These are phyloP conservation scores for Geopemphigus sp. DNA, from an alignment of 1,140 invertebrate species.

Conservation along the genomic window DNA sequence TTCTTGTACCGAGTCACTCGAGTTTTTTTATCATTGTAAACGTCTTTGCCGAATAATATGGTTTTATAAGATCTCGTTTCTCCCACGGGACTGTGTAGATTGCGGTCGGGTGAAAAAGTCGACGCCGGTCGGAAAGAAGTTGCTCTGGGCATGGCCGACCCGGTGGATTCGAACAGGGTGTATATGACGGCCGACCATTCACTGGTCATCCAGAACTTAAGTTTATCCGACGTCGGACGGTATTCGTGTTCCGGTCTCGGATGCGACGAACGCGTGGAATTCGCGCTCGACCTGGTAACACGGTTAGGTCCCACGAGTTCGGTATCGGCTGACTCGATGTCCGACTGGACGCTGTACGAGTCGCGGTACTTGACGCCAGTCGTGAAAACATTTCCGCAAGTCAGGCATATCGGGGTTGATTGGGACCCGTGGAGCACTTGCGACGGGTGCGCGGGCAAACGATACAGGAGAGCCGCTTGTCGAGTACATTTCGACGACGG, in stretches of 20 bases:
- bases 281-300: neutral
- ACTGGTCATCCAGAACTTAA: conserved; percentile 12
- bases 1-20: too few relatives aligned
- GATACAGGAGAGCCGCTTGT: conserved; percentile 33
- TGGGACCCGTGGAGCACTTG: conserved; percentile 47
- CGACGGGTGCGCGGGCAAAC: conserved; percentile 39
- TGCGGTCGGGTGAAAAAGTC: neutral
- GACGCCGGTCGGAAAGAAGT: conserved; percentile 12
- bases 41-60: too few relatives aligned
- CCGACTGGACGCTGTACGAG: conserved; percentile 3
- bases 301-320: neutral
- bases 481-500: conserved; percentile 10
- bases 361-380: neutral
- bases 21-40: too few relatives aligned
- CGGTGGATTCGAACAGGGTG: conserved; percentile 18
- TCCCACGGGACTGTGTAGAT: neutral
- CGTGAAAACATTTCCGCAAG: neutral
- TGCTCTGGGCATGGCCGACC: neutral
- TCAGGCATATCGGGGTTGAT: neutral
- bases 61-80: too few relatives aligned
- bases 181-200: neutral
- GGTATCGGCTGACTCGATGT: neutral
- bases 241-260: conserved; percentile 23
- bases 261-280: neutral
- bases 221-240: neutral